phyloP scores from a whole-genome alignment of 2,797 vertebrate genomes.

The Phoxinus dragarum region DNA sequence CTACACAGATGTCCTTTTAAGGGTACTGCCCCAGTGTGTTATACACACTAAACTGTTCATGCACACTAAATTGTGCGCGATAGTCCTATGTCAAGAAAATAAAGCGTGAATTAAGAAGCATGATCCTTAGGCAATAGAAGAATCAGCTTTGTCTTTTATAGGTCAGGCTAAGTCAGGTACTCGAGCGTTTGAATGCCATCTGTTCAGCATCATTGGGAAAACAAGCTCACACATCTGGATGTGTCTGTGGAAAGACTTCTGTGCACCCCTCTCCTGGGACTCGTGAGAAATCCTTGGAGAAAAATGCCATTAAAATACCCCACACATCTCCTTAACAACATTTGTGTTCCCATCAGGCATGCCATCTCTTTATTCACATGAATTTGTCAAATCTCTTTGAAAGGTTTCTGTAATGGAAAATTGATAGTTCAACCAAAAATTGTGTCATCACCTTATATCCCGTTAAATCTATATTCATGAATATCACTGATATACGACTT shows the following conservation, averaged over 20 bases:
- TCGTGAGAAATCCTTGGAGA: conserved; percentile 41
- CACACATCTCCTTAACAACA: conserved; percentile 11
- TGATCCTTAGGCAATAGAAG: conserved; percentile 10
- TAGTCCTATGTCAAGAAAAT: conserved; percentile 17
- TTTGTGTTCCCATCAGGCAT: conserved; percentile 24
- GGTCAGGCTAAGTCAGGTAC: conserved; percentile 49
- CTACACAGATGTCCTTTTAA: no score
- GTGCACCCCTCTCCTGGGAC: conserved; percentile 41
- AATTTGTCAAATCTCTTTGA: neutral
- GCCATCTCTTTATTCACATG: neutral
- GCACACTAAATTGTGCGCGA: neutral
- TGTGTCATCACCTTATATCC: neutral
- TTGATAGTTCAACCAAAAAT: neutral
- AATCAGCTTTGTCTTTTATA: conserved; percentile 45
- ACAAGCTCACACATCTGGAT: conserved; percentile 50
- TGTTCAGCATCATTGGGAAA: conserved; percentile 53
- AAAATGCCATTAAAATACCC: conserved; percentile 49
- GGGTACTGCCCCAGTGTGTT: neutral
- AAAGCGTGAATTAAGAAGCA: neutral
- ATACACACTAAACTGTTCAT: neutral
- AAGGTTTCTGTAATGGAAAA: neutral
- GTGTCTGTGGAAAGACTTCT: conserved; percentile 47
- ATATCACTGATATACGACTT: neutral
- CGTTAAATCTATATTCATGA: neutral
- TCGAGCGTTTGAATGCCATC: conserved; percentile 51